Evolutionary conservation across 2,888 invertebrate species (phyloP).

Genomic region (Catocala sponsa): DNA sequence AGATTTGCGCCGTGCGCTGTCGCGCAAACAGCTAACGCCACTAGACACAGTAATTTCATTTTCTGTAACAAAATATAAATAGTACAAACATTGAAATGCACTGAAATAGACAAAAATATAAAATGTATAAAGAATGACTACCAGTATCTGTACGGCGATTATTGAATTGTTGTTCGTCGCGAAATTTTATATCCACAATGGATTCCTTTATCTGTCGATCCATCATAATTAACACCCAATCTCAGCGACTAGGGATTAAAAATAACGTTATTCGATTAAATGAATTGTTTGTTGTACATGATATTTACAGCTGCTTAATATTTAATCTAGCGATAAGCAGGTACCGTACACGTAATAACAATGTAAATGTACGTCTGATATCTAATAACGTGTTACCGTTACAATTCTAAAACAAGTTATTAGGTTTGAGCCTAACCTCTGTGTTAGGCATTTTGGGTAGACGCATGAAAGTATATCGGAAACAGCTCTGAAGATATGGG

Average conservation of each 20-base stretch:
- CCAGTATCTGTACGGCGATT: slow-evolving; percentile 3
- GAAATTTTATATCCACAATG: slow-evolving; percentile 11
- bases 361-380: too few species aligned
- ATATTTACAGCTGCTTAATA: neutral
- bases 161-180: neutral
- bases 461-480: too few species aligned
- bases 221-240: slow-evolving; percentile 40
- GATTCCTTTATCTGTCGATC: slow-evolving; percentile 24
- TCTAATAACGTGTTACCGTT: too few species aligned
- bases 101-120: neutral
- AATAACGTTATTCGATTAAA: slow-evolving; percentile 3
- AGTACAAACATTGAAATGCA: neutral
- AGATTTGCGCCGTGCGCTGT: slow-evolving; percentile 29
- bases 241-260: slow-evolving; percentile 32
- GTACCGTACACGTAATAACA: neutral
- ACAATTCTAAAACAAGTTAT: too few species aligned
- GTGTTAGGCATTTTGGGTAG: too few species aligned
- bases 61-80: slow-evolving; percentile 21
- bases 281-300: slow-evolving; percentile 7
- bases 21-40: slow-evolving; percentile 34
- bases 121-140: neutral
- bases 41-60: slow-evolving; percentile 43
- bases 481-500: too few species aligned
- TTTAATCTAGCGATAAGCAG: neutral
- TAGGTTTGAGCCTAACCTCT: too few species aligned